Conservation (phyloP, 2,113 vertebrate species). For the Spheniscus mendiculus region DNA sequence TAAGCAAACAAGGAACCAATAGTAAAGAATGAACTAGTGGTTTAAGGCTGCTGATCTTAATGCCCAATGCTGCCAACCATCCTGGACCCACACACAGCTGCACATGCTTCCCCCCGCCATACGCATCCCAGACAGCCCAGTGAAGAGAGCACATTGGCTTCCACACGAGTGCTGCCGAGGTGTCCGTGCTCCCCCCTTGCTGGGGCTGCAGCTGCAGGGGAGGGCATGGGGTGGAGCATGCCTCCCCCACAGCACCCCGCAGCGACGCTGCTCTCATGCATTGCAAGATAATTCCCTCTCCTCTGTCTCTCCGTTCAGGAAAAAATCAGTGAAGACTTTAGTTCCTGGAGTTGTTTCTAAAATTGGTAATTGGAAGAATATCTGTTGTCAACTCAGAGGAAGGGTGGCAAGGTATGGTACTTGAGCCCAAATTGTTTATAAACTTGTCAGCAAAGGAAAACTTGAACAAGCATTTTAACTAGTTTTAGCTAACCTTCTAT, state of each 20-base stretch:
- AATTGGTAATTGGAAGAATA: not conserved
- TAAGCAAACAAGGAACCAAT: not conserved
- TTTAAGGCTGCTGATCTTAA: not conserved
- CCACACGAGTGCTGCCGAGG: fast-evolving
- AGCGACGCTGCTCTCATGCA: not conserved
- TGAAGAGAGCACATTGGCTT: fast-evolving
- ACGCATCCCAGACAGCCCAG: fast-evolving
- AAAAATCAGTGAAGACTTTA: not conserved
- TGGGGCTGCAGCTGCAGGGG: not conserved
- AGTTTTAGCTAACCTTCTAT: not conserved
- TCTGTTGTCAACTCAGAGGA: not conserved
- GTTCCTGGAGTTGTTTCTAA: not conserved
- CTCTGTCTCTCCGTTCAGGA: not conserved
- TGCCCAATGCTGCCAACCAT: not conserved
- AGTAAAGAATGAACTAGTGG: not conserved
- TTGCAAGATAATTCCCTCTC: not conserved
- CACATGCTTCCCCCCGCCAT: fast-evolving
- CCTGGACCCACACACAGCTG: not conserved
- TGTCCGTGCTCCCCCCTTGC: not conserved
- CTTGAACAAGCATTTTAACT: not conserved
- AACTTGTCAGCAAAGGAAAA: not conserved
- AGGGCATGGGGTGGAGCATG: not conserved
- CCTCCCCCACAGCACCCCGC: not conserved
- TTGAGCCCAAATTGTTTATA: not conserved
- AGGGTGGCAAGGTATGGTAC: not conserved